Conservation (phyloP, 2,113 vertebrate species). For the Parotia lawesii region DNA sequence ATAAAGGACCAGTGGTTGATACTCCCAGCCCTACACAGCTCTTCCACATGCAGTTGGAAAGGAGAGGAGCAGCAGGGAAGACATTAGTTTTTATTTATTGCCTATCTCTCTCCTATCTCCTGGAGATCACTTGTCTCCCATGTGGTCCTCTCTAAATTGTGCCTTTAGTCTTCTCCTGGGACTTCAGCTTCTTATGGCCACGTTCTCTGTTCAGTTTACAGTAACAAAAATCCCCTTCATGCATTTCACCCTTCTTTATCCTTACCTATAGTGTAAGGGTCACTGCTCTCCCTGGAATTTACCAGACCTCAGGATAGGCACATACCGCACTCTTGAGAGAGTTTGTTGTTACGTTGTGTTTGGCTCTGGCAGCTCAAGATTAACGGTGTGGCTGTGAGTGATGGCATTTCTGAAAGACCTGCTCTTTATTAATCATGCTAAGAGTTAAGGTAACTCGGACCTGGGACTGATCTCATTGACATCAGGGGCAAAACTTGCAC, state of each 20-base stretch:
- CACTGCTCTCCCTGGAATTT: neutral
- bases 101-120: neutral
- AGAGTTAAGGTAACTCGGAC: neutral
- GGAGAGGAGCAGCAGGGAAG: neutral
- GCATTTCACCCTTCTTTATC: neutral
- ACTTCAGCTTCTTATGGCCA: neutral
- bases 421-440: neutral
- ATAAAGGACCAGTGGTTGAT: neutral
- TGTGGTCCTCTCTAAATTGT: neutral
- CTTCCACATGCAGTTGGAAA: accelerated
- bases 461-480: neutral
- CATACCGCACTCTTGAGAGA: neutral
- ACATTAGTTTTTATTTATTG: neutral
- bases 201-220: neutral
- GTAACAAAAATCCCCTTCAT: neutral
- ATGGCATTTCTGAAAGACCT: neutral
- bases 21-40: accelerated
- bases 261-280: neutral
- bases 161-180: neutral
- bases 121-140: neutral
- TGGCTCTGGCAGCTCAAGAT: neutral
- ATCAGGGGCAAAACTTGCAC: constrained; percentile 2
- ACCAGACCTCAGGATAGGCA: neutral
- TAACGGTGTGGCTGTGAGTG: neutral
- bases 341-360: neutral